Conservation (phyloP, 1,140 invertebrate genomes). For the Aphaenogaster floridana region DNA sequence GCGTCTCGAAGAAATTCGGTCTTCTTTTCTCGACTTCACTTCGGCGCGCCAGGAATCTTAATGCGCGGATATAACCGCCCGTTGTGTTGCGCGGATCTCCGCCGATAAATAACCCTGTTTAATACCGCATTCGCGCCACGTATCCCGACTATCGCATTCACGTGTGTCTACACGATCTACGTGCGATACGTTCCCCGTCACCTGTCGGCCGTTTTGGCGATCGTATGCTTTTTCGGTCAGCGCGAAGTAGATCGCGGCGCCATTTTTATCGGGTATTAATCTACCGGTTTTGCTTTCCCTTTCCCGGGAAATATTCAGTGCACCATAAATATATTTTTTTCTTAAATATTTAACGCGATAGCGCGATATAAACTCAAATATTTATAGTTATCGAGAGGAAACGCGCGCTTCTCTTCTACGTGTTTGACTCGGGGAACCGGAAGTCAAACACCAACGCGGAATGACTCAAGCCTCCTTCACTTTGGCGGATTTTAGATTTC, state of each 20-base stretch:
- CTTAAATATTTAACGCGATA: neutral
- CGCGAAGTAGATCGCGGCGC: neutral
- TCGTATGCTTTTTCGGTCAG: neutral
- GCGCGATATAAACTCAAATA: conserved; percentile 16
- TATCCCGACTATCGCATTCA: conserved; percentile 64
- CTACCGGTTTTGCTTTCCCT: neutral
- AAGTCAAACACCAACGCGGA: conserved; percentile 51
- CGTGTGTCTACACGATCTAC: conserved; percentile 64
- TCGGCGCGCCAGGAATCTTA: conserved; percentile 62
- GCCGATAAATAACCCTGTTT: conserved; percentile 71
- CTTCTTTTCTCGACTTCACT: conserved; percentile 41
- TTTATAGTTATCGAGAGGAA: conserved; percentile 57
- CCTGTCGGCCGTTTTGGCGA: conserved; percentile 47
- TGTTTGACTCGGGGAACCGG: conserved; percentile 41
- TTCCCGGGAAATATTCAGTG: neutral
- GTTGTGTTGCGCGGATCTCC: conserved; percentile 27
- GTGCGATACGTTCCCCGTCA: conserved; percentile 50
- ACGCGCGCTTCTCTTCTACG: conserved; percentile 1
- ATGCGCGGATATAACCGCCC: conserved; percentile 50
- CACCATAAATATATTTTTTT: conserved; percentile 21
- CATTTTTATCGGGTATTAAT: neutral
- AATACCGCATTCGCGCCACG: conserved; percentile 70
- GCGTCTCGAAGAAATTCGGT: conserved; percentile 62
- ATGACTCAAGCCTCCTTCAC: conserved; percentile 50
- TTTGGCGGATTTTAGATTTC: conserved; percentile 1